These are phyloP conservation scores for Phodopus roborovskii DNA, from an alignment of 2,113 vertebrate species.

Conservation along the genomic window DNA sequence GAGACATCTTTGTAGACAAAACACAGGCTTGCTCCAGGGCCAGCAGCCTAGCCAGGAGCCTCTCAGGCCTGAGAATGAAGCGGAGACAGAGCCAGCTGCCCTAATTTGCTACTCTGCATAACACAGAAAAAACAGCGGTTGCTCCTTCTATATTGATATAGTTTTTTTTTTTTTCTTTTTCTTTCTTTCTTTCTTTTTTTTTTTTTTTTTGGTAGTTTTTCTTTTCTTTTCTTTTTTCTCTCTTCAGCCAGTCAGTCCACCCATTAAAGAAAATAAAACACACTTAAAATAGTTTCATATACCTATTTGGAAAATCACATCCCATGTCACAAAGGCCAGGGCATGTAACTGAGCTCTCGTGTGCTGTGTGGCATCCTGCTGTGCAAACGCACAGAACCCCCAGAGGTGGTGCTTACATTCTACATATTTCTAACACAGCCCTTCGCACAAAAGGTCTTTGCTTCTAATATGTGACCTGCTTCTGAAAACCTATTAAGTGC, in stretches of 20 bases:
- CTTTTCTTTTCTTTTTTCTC: background rate
- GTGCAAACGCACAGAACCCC: slow-evolving; percentile 64
- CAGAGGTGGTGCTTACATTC: slow-evolving; percentile 61
- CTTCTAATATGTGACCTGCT: slow-evolving; percentile 62
- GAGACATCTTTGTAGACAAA: slow-evolving; percentile 75
- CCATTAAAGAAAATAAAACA: slow-evolving; percentile 74
- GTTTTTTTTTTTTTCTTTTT: background rate
- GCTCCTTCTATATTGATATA: slow-evolving; percentile 56
- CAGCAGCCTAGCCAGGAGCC: slow-evolving; percentile 75
- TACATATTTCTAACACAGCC: slow-evolving; percentile 77
- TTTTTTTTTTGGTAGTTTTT: background rate
- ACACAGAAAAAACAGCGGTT: slow-evolving; percentile 35
- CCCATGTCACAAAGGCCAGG: slow-evolving; percentile 65
- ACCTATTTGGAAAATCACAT: slow-evolving; percentile 77
- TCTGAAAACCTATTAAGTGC: background rate
- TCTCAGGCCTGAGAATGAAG: slow-evolving; percentile 71
- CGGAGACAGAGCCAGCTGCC: slow-evolving; percentile 39
- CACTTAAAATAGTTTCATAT: slow-evolving; percentile 79
- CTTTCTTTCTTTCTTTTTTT: slow-evolving; percentile 4
- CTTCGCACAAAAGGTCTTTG: slow-evolving; percentile 66
- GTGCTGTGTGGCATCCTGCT: slow-evolving; percentile 63
- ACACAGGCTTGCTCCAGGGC: slow-evolving; percentile 1
- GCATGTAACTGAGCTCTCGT: slow-evolving; percentile 35
- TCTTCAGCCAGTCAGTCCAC: slow-evolving; percentile 39
- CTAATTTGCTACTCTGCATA: slow-evolving; percentile 63